Conservation (phyloP, 1,140 invertebrate species). For the Carposina sasakii region DNA sequence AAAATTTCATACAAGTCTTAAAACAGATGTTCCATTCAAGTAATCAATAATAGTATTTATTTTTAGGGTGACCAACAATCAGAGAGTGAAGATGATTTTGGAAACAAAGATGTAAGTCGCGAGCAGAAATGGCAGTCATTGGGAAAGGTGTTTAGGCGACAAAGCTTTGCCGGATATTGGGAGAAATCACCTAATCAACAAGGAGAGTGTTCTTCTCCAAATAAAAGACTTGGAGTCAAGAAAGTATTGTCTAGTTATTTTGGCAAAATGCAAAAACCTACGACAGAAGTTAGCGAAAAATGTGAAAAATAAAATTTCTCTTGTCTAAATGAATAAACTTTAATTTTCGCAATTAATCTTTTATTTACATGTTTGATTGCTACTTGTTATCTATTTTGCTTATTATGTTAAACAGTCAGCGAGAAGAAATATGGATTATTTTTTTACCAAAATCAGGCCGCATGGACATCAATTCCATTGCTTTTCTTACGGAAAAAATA, state of each 20-base stretch:
- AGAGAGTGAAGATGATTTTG: conserved; percentile 48
- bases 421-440: not conserved
- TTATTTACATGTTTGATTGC: not conserved
- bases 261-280: not conserved
- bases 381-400: not conserved
- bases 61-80: conserved; percentile 53
- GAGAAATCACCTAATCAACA: conserved; percentile 39
- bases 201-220: conserved; percentile 47
- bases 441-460: not conserved
- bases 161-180: conserved; percentile 55
- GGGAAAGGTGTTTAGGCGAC: conserved; percentile 61
- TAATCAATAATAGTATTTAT: too few relatives aligned
- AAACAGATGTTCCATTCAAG: too few relatives aligned
- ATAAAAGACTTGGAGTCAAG: conserved; percentile 49
- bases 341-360: not conserved
- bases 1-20: too few relatives aligned
- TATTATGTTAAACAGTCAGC: not conserved
- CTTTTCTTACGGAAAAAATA: too few relatives aligned
- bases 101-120: conserved; percentile 45
- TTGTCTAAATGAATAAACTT: not conserved
- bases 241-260: conserved; percentile 49
- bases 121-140: conserved; percentile 66
- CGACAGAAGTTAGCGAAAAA: too few relatives aligned
- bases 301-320: too few relatives aligned
- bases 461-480: too few relatives aligned